Base-by-base conservation (phyloP, 2,888 invertebrate species). In the Caenorhabditis sp. region DNA sequence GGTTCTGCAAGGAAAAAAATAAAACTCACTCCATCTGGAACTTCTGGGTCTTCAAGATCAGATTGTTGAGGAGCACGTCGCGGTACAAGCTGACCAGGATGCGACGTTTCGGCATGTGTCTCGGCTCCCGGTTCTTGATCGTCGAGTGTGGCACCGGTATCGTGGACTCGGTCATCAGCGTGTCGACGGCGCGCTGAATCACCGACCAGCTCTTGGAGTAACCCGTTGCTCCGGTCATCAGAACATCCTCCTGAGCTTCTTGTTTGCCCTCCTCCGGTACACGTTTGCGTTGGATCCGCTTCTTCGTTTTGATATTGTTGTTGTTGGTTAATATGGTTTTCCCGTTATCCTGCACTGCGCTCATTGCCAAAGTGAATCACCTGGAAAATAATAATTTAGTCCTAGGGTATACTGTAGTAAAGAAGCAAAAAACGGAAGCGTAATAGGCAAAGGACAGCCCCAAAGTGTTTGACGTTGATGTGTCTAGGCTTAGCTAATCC, bases 11-110 rank as follows among this genome's bases (percentile, higher is more conserved):
- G 26, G 41, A 22, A 35, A 52, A 27, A 13, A 45, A n/a, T 1
- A 46, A 26, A 4, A 62, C 74, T 68, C 30, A 74, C 74, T 62
- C 61, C 27, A 39, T 39, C 22, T 74, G 74, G 59, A 74, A 74
- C 17, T 55, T 52, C 17, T 74, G 74, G 15, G 59, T 65, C 13
- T 52, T 66, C 46, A 61, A 7, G 26, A 74, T 68, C 32, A 74
- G 45, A 17, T 66, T 66, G 55, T 61, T 68, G 35, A 74, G 48
- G 15, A 46, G 65, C 26, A 74, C 55, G 22, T 74, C 74, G 9
- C 55, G 39, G 17, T 62, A 46, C 55, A 74, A 27, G 41, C 48
- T 68, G 41, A 74, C 65, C 22, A 41, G 26, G 55, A 74, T 46
- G 22, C 74, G 66, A 17, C 68, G 59, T 41, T 68, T 74, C 48